Evolutionary conservation across 2,888 invertebrate genomes (phyloP).

Genomic region (Scaptomyza flava): DNA sequence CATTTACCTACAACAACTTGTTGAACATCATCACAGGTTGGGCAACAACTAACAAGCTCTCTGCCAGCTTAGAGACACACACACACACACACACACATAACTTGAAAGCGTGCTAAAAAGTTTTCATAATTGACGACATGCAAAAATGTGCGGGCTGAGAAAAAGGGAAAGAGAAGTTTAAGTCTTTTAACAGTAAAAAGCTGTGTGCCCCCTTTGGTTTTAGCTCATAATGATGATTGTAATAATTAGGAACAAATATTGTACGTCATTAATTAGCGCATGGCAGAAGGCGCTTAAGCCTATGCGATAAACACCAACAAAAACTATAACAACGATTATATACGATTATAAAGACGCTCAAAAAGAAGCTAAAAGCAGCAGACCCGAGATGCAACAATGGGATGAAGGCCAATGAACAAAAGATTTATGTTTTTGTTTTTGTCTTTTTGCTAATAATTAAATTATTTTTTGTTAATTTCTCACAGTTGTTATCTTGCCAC

Average conservation of each 20-base stretch:
- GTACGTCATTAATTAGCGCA: conserved; percentile 73
- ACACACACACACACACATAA: conserved; percentile 15
- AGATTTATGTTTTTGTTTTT: conserved; percentile 13
- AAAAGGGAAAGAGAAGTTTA: not conserved
- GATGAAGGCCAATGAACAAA: conserved; percentile 14
- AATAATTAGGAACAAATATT: conserved; percentile 73
- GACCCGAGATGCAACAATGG: not conserved
- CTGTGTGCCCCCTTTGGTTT: not conserved
- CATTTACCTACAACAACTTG: conserved; percentile 51
- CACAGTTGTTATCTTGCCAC: conserved; percentile 56
- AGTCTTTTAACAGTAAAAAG: not conserved
- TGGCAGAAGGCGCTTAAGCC: conserved; percentile 56
- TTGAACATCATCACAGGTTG: conserved; percentile 47
- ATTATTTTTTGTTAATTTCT: conserved; percentile 67
- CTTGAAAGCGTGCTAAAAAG: conserved; percentile 59
- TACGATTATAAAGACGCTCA: conserved; percentile 42
- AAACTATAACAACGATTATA: conserved; percentile 49
- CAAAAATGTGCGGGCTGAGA: conserved; percentile 26
- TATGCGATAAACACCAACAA: conserved; percentile 57
- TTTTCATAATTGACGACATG: conserved; percentile 75
- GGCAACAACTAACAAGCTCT: conserved; percentile 50
- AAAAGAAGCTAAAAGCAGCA: not conserved
- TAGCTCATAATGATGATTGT: conserved; percentile 16
- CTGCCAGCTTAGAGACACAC: conserved; percentile 15
- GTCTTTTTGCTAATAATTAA: conserved; percentile 59